Percentiles rank a stretch among this genome's conserved stretches.
Conservation (phyloP, 1,140 invertebrate genomes). For the Pectinophora gossypiella region DNA sequence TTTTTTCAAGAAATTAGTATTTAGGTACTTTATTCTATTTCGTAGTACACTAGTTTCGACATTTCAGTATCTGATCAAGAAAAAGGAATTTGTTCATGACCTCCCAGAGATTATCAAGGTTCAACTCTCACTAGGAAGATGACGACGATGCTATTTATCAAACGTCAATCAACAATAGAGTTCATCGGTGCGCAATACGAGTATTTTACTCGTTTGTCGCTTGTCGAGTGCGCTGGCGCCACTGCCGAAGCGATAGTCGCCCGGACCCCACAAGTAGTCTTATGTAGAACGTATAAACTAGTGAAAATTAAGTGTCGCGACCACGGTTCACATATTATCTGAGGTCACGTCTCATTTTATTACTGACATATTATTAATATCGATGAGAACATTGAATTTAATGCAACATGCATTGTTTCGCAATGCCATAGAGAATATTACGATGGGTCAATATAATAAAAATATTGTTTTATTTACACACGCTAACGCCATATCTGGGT, state of each 20-base stretch:
- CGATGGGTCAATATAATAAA: no score
- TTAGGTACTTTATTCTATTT: no score
- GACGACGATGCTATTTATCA: slow-evolving; percentile 49
- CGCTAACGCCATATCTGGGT: no score
- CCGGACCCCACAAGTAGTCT: slow-evolving; percentile 61
- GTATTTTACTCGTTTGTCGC: slow-evolving; percentile 21
- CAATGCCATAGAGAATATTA: slow-evolving; percentile 23
- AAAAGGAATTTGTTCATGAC: slow-evolving; percentile 27
- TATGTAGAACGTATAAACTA: slow-evolving; percentile 62
- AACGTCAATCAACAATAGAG: slow-evolving; percentile 33
- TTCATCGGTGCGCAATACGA: slow-evolving; percentile 31
- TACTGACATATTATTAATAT: slow-evolving; percentile 68
- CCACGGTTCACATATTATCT: slow-evolving; percentile 53
- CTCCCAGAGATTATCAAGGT: slow-evolving; percentile 31
- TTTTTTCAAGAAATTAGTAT: no score
- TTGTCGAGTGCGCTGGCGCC: slow-evolving; percentile 31
- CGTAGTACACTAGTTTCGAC: no score
- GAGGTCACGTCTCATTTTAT: slow-evolving; percentile 62
- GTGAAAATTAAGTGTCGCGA: slow-evolving; percentile 68
- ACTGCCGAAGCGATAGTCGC: slow-evolving; percentile 24
- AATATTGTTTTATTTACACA: no score
- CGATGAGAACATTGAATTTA: slow-evolving; percentile 61
- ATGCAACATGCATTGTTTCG: slow-evolving; percentile 49
- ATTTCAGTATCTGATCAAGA: no score
- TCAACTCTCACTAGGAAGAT: slow-evolving; percentile 36